These are phyloP conservation scores for Brachionus koreanus DNA, from an alignment of 1,140 invertebrate genomes.

Conservation along the genomic window DNA sequence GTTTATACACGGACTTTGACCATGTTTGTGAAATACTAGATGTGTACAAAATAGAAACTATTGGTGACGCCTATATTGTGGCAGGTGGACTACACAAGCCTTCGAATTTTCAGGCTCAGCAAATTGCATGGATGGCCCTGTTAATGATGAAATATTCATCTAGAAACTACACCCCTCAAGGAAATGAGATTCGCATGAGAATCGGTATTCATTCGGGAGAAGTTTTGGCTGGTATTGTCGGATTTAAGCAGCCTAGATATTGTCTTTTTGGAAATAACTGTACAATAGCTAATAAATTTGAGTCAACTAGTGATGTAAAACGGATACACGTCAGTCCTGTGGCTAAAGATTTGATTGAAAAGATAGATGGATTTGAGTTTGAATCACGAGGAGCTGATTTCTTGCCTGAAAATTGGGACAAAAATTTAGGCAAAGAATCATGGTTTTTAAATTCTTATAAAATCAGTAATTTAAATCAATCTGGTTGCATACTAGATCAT, in stretches of 20 bases:
- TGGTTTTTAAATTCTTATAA: conserved; percentile 42
- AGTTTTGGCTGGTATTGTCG: conserved; percentile 91
- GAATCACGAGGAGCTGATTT: neutral
- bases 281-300: conserved; percentile 35
- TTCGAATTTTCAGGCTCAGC: conserved; percentile 78
- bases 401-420: conserved; percentile 13
- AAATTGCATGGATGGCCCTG: conserved; percentile 89
- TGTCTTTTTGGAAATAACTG: conserved; percentile 74
- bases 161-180: conserved; percentile 79
- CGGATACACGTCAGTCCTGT: neutral
- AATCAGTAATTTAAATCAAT: neutral
- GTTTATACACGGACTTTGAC: conserved; percentile 85
- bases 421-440: neutral
- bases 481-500: neutral
- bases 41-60: conserved; percentile 58
- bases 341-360: conserved; percentile 3
- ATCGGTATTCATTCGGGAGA: conserved; percentile 93
- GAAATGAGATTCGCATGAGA: conserved; percentile 83
- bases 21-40: conserved; percentile 72
- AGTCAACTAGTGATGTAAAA: conserved; percentile 31
- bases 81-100: conserved; percentile 64
- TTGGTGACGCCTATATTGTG: conserved; percentile 56
- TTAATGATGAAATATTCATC: conserved; percentile 84
- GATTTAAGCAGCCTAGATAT: conserved; percentile 92
- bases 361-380: conserved; percentile 36